A percentile compares a stretch with the other conserved stretches of the same genome.
Conservation (phyloP, 2,113 vertebrate species). For the Lynx canadensis region DNA sequence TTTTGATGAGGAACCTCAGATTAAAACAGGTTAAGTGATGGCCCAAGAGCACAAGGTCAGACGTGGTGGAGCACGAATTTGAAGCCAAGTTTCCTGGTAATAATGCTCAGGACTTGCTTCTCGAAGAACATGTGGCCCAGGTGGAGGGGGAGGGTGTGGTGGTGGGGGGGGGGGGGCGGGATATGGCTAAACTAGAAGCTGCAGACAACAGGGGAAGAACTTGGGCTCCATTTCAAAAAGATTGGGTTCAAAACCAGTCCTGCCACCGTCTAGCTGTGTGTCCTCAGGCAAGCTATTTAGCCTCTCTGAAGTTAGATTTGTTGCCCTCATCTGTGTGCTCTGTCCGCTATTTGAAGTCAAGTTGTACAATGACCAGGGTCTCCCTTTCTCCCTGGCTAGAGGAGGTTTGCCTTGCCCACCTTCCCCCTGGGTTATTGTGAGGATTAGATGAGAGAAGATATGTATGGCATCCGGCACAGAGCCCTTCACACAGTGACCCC, state of each 20-base stretch:
- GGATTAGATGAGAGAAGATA: neutral
- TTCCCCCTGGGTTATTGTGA: neutral
- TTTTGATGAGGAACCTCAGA: neutral
- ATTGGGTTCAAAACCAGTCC: neutral
- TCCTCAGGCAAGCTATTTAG: neutral
- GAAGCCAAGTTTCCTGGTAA: neutral
- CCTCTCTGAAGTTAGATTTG: neutral
- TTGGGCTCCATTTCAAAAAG: neutral
- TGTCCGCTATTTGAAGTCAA: neutral
- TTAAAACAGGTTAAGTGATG: neutral
- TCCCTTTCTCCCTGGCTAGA: neutral
- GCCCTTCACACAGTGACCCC: neutral
- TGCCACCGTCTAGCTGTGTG: neutral
- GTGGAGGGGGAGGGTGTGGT: too few relatives aligned
- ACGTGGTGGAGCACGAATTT: neutral
- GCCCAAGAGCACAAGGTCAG: neutral
- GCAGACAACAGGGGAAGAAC: neutral
- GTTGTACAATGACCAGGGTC: neutral
- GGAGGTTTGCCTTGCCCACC: neutral
- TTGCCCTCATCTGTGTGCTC: neutral
- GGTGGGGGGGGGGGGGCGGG: neutral
- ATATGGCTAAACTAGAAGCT: neutral
- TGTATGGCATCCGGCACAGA: neutral
- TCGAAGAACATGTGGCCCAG: accelerated
- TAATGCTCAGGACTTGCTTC: neutral